Evolutionary conservation across 2,888 invertebrate genomes (phyloP).

Genomic region (Amiota mariae): DNA sequence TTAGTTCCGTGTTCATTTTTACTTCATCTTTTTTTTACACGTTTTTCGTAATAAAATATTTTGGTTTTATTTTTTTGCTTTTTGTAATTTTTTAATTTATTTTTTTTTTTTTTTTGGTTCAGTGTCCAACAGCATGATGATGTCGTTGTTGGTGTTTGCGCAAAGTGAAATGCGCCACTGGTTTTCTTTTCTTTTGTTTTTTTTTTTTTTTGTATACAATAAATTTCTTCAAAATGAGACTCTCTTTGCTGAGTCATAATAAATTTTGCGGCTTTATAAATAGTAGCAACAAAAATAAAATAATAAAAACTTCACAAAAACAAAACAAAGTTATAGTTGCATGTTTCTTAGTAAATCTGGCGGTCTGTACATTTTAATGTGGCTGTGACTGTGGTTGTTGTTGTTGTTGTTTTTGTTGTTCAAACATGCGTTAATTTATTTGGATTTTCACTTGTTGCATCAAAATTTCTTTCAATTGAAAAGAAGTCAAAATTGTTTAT

Average conservation of each 20-base stretch:
- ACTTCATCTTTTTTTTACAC: constrained; percentile 34
- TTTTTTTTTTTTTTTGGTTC: constrained; percentile 38
- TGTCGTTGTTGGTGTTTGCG: constrained; percentile 31
- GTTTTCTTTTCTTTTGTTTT: constrained; percentile 3
- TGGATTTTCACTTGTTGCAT: constrained; percentile 24
- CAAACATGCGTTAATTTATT: constrained; percentile 23
- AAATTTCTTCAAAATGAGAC: too few species aligned
- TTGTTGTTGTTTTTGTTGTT: neutral
- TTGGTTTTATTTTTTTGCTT: constrained; percentile 28
- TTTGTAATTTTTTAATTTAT: constrained; percentile 28
- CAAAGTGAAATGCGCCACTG: constrained; percentile 31
- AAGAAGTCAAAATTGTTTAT: neutral
- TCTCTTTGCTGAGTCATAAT: constrained; percentile 36
- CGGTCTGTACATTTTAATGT: neutral
- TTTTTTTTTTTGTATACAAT: neutral
- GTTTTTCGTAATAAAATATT: constrained; percentile 51
- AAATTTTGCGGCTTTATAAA: constrained; percentile 40
- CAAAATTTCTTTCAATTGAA: neutral
- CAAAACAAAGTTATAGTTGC: neutral
- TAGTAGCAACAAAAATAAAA: constrained; percentile 39
- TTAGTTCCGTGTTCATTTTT: constrained; percentile 12
- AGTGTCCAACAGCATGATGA: constrained; percentile 26
- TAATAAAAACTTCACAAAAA: neutral
- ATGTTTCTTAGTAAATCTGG: neutral
- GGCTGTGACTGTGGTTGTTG: too few species aligned